phyloP scores from a whole-genome alignment of 2,797 vertebrate genomes.

The Chloroceryle inda region DNA sequence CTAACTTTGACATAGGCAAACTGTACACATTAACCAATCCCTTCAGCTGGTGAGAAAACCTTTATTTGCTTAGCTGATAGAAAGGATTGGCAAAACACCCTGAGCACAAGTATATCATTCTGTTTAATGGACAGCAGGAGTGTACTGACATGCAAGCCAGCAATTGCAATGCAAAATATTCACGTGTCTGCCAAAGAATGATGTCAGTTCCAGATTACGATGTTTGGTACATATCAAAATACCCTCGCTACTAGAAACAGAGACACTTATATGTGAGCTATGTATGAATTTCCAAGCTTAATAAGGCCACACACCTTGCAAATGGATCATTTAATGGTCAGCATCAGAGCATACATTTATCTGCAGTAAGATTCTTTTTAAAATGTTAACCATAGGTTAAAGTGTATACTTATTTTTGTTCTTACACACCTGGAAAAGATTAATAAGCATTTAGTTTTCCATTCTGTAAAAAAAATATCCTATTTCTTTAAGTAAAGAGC shows the following conservation, averaged over 20 bases:
- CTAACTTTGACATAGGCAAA: not conserved
- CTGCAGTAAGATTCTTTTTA: not conserved
- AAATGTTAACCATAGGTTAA: not conserved
- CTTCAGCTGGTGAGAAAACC: not conserved
- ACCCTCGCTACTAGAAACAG: constrained; percentile 15
- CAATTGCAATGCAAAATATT: constrained; percentile 48
- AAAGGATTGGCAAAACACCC: not conserved
- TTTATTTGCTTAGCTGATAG: not conserved
- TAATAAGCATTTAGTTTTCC: constrained; percentile 9
- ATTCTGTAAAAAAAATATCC: not conserved
- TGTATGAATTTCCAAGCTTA: constrained; percentile 19
- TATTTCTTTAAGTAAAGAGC: not conserved
- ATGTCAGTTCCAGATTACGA: constrained; percentile 39
- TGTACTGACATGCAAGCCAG: constrained; percentile 55
- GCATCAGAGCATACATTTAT: not conserved
- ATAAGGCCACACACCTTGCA: constrained; percentile 58
- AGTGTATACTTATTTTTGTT: not conserved
- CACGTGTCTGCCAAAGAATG: constrained; percentile 40
- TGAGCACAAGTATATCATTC: not conserved
- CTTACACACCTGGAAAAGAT: constrained; percentile 20
- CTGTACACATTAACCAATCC: not conserved
- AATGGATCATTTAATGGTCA: constrained; percentile 15
- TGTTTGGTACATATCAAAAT: constrained; percentile 45
- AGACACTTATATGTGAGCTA: not conserved
- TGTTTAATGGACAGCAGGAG: constrained; percentile 47